phyloP scores from a whole-genome alignment of 2,888 invertebrate species.

The Calliphora vomitoria region DNA sequence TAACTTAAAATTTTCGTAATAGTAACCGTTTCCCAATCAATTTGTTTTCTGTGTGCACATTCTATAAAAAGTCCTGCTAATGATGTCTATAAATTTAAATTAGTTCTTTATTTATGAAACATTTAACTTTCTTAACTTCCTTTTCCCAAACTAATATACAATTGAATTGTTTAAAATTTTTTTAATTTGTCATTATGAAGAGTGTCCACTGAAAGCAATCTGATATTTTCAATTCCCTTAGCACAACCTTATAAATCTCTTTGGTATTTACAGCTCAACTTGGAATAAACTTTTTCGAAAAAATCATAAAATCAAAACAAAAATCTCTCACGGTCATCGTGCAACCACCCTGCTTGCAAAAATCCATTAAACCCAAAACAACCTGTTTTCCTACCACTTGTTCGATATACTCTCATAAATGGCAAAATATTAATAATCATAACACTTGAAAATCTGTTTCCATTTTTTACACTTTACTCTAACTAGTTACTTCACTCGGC shows the following conservation, averaged over 20 bases:
- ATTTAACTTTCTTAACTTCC: too few species aligned
- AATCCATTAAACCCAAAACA: slow-evolving; percentile 15
- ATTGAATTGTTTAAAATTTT: slow-evolving; percentile 15
- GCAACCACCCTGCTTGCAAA: slow-evolving; percentile 53
- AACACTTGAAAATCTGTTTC: slow-evolving; percentile 73
- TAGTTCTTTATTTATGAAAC: too few species aligned
- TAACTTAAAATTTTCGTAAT: too few species aligned
- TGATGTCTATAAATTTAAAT: too few species aligned
- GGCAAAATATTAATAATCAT: slow-evolving; percentile 72
- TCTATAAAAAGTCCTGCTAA: too few species aligned
- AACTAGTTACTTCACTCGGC: slow-evolving; percentile 4
- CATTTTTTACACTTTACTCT: slow-evolving; percentile 31
- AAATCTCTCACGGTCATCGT: slow-evolving; percentile 67
- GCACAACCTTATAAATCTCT: slow-evolving; percentile 45
- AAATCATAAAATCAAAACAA: slow-evolving; percentile 53
- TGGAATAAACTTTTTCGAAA: background rate
- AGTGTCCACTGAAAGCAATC: slow-evolving; percentile 45
- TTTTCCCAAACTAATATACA: background rate
- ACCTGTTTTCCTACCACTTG: slow-evolving; percentile 67
- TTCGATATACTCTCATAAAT: slow-evolving; percentile 23
- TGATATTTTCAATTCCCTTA: slow-evolving; percentile 61
- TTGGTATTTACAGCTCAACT: slow-evolving; percentile 30
- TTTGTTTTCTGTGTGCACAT: too few species aligned
- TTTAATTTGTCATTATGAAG: slow-evolving; percentile 33
- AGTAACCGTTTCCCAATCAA: too few species aligned